Base-by-base conservation (phyloP, 2,797 vertebrate species). In the Hippocampus kuda region DNA sequence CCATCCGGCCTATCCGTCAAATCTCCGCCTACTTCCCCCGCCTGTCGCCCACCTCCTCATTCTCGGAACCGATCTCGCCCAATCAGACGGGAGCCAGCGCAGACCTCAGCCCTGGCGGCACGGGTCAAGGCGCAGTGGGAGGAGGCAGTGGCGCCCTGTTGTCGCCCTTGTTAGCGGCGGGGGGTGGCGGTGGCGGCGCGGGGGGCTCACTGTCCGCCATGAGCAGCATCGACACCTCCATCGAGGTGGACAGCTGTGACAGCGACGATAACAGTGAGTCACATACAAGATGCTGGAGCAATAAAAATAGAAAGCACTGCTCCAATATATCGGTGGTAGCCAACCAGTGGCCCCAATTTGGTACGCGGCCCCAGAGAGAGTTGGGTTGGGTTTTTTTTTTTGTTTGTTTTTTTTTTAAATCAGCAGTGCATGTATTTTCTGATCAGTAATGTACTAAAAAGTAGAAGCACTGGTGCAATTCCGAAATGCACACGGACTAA, bases 21-120 rank as follows among this genome's bases (percentile, higher is more conserved):
- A 94, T 94, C 72, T 94, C 93, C 0, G 87, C 91, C 79, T 94
- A 93, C 85, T 94, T 94, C 78, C 93, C 92, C 0, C 91, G 91
- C 59, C 91, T 92, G 62, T 91, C 89, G 22, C 91, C 85, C 73
- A 80, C 87, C 65, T 91, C 90, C 68, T 91, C 90, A 69, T 81
- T 90, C 77, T 70, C 77, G 2, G 86, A 90, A 76, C 87, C 82
- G 0, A 48, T 86, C 26, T 85, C 87, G 0, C 85, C 79, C 57
- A 84, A 79, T 79, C 88, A 86, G 11, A 49, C 80, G 56, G 66
- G 12, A 18, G 83, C 75, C 2, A 81, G 77, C 51, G 84, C 88
- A 0, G 38, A 79, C 49, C 81, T 90, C 74, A 77, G 82, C 72
- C 86, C 86, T 0, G 71, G 84, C 27, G 24, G 76, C 8, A 51